Evolutionary conservation across 2,888 invertebrate genomes (phyloP), one percentile per base, ranked within the genome.

Genomic region (Lasioglossum zephyrum): DNA sequence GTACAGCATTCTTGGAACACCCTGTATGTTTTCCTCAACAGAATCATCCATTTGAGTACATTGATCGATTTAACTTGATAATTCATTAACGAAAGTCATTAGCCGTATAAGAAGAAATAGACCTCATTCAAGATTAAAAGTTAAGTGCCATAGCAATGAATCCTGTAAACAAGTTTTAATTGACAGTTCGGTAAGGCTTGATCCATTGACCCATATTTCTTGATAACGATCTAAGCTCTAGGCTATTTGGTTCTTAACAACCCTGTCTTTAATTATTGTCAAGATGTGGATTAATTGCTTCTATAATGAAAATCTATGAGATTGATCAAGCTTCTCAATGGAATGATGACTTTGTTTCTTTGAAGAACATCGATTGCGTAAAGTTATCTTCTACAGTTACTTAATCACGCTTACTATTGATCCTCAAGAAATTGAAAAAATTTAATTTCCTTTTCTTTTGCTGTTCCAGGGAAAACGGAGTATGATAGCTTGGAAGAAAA

Each of bases 401-500:
- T 39, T 36, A 69, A 39, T 39, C 39, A 22, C 31, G 22, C 9
- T 69, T 39, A 39, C 8, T 69, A 18, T 39, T 39, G 69, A 69
- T 69, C 69, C 18, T 39, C 11, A 18, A 44, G 6, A 70, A n/a
- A 73, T 49, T 36, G 31, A 18, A 26, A 22, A 16, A 36, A 41
- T 4, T 31, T 9, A 11, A 53, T 57, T 47, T 41, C 2, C 36
- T 1, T 74, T 18, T 72, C 49, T 39, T 4, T 70, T 39, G 0
- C 11, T 70, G 39, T 73, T 77, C 4, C 49, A 90, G 90, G 77
- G 26, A 86, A 87, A 66, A n/a, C 79, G 36, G 90, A 87, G 31
- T 73, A 85, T 44, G 87, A 85, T 11, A 82, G 88, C 73, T 91
- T 89, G 87, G 89, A 86, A 18, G 89, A 82, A 9, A 93, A 92